Base-by-base conservation (phyloP, 2,888 invertebrate genomes). In the Balanococcus diminutus region DNA sequence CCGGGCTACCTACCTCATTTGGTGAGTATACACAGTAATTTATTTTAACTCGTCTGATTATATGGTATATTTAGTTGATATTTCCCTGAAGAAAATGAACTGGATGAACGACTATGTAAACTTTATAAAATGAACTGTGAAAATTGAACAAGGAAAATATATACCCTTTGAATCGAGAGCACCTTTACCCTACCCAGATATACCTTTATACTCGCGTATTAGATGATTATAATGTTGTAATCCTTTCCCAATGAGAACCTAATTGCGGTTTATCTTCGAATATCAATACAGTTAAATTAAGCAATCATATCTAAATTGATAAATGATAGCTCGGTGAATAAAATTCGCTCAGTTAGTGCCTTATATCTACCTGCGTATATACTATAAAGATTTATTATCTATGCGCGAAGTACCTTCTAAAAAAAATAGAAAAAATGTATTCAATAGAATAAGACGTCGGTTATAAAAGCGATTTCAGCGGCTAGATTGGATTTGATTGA, bases 401-500 rank as follows among this genome's bases (percentile, higher is more conserved):
- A 36, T 56, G 22, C 11, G 56, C 56, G 19, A 56, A 56, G 56
- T 22, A 56, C 56, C 56, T 56, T 56, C 4, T 22, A 56, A 72
- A 72, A 31, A 72, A 61, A 61, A 36, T 14, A 42, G 16, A 42
- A 16, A 42, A 42, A 2, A 9, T 3, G 14, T n/a, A 72, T 72
- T 25, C 72, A 31, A 72, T 72, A 61, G 46, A 72, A 72, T 31
- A 72, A 72, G 72, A 72, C 72, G 72, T 72, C 16, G 72, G 72
- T 31, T 42, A 36, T 36, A 22, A 61, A 72, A 82, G 31, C 67
- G 84, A 84, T 84, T 84, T 84, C 72, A 39, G 84, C 36, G 28
- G 39, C 72, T 39, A 84, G 84, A 84, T 84, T 84, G 67, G 84
- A 61, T 67, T 75, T 84, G 84, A 84, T 84, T 72, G 84, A 72